A percentile compares a stretch with the other conserved stretches of the same genome.
These are phyloP conservation scores for Drosophila tanythrix DNA, from an alignment of 2,888 invertebrate genomes.

Conservation along the genomic window DNA sequence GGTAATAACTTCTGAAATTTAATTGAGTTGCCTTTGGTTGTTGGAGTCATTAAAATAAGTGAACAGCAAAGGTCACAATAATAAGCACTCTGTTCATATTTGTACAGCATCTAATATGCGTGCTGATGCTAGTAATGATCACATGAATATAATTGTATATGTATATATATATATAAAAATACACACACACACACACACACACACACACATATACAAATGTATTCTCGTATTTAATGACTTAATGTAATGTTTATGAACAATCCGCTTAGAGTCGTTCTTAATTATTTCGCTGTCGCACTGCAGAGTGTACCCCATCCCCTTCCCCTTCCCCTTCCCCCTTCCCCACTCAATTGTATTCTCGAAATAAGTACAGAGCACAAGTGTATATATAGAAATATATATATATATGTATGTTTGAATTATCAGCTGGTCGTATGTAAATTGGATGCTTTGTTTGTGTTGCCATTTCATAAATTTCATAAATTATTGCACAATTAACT, in stretches of 20 bases:
- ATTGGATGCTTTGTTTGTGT: conserved; percentile 37
- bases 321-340: no score
- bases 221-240: conserved; percentile 21
- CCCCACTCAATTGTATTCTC: background rate
- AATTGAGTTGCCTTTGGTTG: background rate
- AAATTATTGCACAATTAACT: conserved; percentile 76
- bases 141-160: background rate
- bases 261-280: conserved; percentile 26
- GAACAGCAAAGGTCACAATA: background rate
- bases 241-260: conserved; percentile 22
- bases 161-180: background rate
- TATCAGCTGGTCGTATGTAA: conserved; percentile 39
- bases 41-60: background rate
- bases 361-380: background rate
- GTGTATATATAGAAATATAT: background rate
- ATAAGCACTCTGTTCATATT: background rate
- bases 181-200: background rate
- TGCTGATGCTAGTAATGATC: background rate
- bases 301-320: background rate
- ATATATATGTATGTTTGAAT: conserved; percentile 1
- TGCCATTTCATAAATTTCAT: conserved; percentile 65
- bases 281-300: conserved; percentile 12
- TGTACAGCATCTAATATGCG: background rate
- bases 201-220: background rate
- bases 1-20: background rate